Evolutionary conservation across 2,797 vertebrate species (phyloP).

Genomic region (Tinamus major): DNA sequence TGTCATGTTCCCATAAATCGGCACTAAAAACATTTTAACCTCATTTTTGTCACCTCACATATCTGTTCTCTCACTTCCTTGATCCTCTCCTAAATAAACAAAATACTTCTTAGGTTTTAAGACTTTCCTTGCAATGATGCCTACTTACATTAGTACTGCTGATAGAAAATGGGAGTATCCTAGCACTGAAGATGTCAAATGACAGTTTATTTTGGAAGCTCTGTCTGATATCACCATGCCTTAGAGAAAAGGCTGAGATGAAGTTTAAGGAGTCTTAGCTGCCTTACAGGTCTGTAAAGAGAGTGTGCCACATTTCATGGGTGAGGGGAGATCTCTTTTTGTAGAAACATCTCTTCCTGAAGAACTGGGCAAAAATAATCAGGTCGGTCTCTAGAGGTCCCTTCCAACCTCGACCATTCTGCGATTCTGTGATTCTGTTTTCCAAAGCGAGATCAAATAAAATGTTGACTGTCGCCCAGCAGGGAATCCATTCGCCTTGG

Average conservation of each 20-base stretch:
- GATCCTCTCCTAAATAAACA: not conserved
- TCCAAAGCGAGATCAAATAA: not conserved
- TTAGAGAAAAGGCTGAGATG: not conserved
- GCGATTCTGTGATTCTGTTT: not conserved
- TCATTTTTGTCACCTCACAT: not conserved
- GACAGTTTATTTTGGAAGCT: not conserved
- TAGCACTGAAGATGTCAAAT: not conserved
- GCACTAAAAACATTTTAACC: constrained; percentile 29
- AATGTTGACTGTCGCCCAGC: not conserved
- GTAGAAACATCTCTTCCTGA: not conserved
- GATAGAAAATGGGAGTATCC: not conserved
- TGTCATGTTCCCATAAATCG: constrained; percentile 29
- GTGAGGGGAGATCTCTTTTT: not conserved
- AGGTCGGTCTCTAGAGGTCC: not conserved
- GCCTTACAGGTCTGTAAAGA: not conserved
- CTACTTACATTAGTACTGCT: not conserved
- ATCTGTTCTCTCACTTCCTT: not conserved
- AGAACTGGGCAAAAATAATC: not conserved
- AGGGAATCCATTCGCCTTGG: constrained; percentile 11
- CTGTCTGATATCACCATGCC: not conserved
- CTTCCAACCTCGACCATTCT: no score
- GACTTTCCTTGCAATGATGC: not conserved
- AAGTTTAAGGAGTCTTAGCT: not conserved
- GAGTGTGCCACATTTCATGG: not conserved
- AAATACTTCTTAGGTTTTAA: not conserved